Evolutionary conservation across 2,888 invertebrate species (phyloP).

Genomic region (Leptura quadrifasciata): DNA sequence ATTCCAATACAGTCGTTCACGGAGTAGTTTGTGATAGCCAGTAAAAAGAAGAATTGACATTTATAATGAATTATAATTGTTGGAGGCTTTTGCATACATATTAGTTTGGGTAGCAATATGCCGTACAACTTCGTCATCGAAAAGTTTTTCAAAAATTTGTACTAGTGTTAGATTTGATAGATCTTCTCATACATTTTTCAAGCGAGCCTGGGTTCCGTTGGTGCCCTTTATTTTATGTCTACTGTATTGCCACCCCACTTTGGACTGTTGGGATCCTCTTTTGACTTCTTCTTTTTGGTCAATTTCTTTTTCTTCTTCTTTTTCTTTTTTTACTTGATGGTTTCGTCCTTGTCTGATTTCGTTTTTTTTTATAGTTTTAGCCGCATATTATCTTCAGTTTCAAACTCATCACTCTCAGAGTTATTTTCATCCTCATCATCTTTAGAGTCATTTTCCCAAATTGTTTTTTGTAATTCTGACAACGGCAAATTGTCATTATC

Average conservation of each 20-base stretch:
- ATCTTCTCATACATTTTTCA: slow-evolving; percentile 2
- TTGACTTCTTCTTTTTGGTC: too few relatives aligned
- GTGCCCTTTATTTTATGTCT: neutral
- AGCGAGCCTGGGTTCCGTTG: neutral
- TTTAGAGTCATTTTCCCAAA: too few relatives aligned
- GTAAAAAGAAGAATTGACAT: slow-evolving; percentile 9
- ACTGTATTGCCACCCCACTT: neutral
- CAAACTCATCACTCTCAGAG: slow-evolving; percentile 3
- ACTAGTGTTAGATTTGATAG: neutral
- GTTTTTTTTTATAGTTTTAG: neutral
- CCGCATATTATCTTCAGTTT: neutral
- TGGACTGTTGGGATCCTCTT: too few relatives aligned
- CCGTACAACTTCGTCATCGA: slow-evolving; percentile 6
- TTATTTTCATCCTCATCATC: too few relatives aligned
- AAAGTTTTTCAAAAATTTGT: slow-evolving; percentile 23
- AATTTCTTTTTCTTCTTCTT: too few relatives aligned
- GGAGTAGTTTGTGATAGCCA: slow-evolving; percentile 22
- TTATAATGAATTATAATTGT: neutral
- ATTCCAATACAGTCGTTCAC: slow-evolving; percentile 23
- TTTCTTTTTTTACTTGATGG: too few relatives aligned
- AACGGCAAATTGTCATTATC: too few relatives aligned
- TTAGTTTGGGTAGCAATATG: slow-evolving; percentile 1
- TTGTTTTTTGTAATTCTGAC: too few relatives aligned
- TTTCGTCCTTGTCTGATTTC: neutral
- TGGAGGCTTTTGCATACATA: neutral